These are phyloP conservation scores for Trimorus sp. DNA, from an alignment of 2,888 invertebrate species.

Conservation along the genomic window DNA sequence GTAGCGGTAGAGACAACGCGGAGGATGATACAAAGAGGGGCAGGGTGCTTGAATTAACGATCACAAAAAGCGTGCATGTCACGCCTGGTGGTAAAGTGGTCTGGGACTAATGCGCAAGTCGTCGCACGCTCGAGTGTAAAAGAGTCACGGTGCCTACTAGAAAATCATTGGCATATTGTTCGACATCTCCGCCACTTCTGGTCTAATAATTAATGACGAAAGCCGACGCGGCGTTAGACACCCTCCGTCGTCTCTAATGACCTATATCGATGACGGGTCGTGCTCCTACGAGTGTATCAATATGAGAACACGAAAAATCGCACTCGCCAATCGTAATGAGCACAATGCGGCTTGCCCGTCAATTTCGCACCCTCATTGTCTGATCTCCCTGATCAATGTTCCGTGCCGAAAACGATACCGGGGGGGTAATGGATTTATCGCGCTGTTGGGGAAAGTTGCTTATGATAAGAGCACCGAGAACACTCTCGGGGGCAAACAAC, in stretches of 20 bases:
- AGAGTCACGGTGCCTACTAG: constrained; percentile 68
- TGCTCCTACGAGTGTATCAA: constrained; percentile 30
- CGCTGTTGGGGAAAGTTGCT: constrained; percentile 52
- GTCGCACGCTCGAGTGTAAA: constrained; percentile 70
- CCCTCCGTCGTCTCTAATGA: constrained; percentile 56
- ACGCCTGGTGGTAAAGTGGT: constrained; percentile 81
- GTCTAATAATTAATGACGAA: constrained; percentile 74
- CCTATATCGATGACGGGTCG: constrained; percentile 46
- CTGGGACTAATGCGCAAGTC: constrained; percentile 80
- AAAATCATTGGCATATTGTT: constrained; percentile 78
- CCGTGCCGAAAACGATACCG: constrained; percentile 34
- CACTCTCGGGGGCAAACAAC: neutral
- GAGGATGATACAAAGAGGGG: constrained; percentile 61
- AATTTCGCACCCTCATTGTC: constrained; percentile 60
- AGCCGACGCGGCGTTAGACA: constrained; percentile 67
- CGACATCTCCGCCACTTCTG: constrained; percentile 66
- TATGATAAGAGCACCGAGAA: constrained; percentile 35
- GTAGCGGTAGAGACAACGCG: constrained; percentile 50
- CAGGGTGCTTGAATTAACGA: constrained; percentile 76
- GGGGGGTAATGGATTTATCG: constrained; percentile 56
- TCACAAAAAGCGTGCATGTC: constrained; percentile 75
- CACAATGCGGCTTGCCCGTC: constrained; percentile 56
- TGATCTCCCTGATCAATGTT: constrained; percentile 47
- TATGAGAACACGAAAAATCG: constrained; percentile 49
- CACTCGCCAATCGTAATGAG: constrained; percentile 55